Evolutionary conservation across 2,113 vertebrate species (phyloP).

Genomic region (Paradisaea rubra): DNA sequence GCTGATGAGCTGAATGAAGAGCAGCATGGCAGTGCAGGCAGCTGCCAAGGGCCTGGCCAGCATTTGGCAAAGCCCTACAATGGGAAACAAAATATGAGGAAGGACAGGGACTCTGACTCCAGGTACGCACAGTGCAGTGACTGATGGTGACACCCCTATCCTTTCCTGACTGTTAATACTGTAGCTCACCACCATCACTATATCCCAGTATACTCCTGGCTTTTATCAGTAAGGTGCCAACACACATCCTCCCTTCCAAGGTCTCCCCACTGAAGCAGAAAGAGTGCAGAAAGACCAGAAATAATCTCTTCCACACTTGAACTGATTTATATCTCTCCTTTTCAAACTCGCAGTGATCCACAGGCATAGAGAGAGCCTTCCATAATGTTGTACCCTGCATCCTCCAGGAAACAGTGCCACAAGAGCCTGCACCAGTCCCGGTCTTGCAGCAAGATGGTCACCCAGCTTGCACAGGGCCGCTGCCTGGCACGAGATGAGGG

Average conservation of each 20-base stretch:
- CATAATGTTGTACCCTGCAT: not conserved
- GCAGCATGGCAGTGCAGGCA: not conserved
- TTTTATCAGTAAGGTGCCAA: not conserved
- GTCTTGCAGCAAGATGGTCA: not conserved
- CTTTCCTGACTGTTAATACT: not conserved
- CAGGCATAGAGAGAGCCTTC: not conserved
- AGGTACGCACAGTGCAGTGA: not conserved
- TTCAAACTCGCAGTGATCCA: not conserved
- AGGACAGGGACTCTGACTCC: not conserved
- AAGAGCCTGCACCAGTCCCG: not conserved
- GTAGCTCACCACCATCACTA: not conserved
- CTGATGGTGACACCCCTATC: not conserved
- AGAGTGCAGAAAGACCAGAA: not conserved
- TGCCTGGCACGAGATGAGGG: fast-evolving
- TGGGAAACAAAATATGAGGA: not conserved
- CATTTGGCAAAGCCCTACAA: not conserved
- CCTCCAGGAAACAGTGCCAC: not conserved
- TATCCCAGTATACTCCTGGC: not conserved
- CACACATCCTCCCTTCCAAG: not conserved
- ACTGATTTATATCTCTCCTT: not conserved
- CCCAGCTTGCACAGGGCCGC: not conserved
- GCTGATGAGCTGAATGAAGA: not conserved
- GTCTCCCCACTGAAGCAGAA: not conserved
- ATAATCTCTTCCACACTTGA: not conserved
- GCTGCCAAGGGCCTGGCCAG: not conserved